Evolutionary conservation across 2,113 vertebrate species (phyloP).

Genomic region (Alethe castanea): DNA sequence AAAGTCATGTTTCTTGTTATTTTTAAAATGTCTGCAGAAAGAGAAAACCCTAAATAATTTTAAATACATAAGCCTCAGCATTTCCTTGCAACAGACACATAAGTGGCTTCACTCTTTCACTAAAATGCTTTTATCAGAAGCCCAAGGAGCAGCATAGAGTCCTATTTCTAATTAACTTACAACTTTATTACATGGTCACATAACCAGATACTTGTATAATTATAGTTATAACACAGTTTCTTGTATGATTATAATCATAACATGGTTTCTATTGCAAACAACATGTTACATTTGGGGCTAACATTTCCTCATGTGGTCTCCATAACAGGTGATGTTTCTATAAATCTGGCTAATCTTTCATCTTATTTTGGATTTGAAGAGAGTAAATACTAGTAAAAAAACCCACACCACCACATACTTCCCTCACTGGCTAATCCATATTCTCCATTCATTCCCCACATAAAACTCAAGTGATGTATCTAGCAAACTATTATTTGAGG

Average conservation of each 20-base stretch:
- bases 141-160: neutral
- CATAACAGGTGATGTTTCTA: neutral
- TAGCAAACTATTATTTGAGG: neutral
- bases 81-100: accelerated
- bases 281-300: neutral
- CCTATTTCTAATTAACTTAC: neutral
- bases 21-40: neutral
- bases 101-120: neutral
- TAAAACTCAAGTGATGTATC: accelerated
- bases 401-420: accelerated
- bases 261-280: neutral
- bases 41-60: neutral
- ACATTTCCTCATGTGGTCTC: neutral
- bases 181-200: accelerated
- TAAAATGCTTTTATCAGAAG: neutral
- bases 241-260: neutral
- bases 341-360: neutral
- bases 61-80: neutral
- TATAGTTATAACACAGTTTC: neutral
- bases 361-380: neutral
- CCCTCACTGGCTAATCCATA: neutral
- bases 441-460: neutral
- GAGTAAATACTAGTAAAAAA: neutral
- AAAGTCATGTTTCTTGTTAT: neutral
- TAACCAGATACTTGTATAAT: neutral